These are phyloP conservation scores for Corythornis cristatus DNA, from an alignment of 2,113 vertebrate species.

Conservation along the genomic window DNA sequence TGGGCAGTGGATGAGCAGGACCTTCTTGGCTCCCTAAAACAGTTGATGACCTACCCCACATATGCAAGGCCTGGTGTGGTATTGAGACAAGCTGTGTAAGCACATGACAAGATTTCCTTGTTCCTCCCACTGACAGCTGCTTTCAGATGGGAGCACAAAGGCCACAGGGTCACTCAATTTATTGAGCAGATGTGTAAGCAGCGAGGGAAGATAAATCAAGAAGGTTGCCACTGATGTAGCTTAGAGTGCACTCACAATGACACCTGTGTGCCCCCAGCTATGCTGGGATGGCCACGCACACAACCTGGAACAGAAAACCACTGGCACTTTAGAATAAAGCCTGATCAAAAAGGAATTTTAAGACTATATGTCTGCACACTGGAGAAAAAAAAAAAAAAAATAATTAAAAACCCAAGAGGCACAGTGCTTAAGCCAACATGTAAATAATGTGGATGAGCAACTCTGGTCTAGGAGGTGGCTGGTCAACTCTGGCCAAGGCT, in stretches of 20 bases:
- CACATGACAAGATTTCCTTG: neutral
- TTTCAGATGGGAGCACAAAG: neutral
- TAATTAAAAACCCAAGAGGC: neutral
- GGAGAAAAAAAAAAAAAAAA: neutral
- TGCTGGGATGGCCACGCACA: rapidly evolving
- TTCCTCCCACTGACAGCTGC: neutral
- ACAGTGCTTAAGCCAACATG: neutral
- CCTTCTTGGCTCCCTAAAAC: neutral
- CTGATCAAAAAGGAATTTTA: neutral
- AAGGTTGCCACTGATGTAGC: neutral
- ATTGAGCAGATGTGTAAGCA: neutral
- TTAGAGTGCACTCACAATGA: rapidly evolving
- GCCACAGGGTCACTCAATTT: rapidly evolving
- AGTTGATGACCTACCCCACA: rapidly evolving
- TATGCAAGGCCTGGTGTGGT: rapidly evolving
- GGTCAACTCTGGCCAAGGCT: neutral
- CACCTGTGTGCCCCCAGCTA: rapidly evolving
- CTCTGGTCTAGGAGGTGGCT: neutral
- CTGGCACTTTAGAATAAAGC: neutral
- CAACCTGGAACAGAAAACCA: too few relatives aligned
- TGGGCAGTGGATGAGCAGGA: neutral
- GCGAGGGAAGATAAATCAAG: neutral
- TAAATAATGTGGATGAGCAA: neutral
- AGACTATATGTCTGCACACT: neutral
- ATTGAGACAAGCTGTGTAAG: neutral